Evolutionary conservation across 2,888 invertebrate genomes (phyloP).

Genomic region (Aricia artaxerxes): DNA sequence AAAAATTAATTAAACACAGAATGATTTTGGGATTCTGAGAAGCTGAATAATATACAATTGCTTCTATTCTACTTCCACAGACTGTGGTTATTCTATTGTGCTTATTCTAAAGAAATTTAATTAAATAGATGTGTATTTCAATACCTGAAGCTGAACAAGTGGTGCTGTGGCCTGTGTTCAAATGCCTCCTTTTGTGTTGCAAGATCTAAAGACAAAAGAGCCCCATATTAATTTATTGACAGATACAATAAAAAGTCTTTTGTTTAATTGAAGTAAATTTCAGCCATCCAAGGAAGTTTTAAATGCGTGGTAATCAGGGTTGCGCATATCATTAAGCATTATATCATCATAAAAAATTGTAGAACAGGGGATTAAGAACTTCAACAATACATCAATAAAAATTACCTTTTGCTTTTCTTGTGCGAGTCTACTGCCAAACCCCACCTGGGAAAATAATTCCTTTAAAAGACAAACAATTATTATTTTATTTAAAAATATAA

Average conservation of each 20-base stretch:
- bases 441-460: not conserved
- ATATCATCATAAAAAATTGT: conserved; percentile 62
- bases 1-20: conserved; percentile 35
- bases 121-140: not conserved
- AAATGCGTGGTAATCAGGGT: conserved; percentile 79
- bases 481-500: not conserved
- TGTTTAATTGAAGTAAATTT: conserved; percentile 40
- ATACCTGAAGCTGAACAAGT: not conserved
- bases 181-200: not conserved
- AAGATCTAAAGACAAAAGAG: not conserved
- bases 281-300: conserved; percentile 81
- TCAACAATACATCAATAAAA: conserved; percentile 36
- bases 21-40: conserved; percentile 38
- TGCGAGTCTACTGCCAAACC: not conserved
- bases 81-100: not conserved
- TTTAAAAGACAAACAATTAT: not conserved
- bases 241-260: not conserved
- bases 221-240: not conserved
- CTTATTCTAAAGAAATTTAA: not conserved
- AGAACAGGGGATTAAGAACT: conserved; percentile 19
- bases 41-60: conserved; percentile 5
- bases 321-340: conserved; percentile 77
- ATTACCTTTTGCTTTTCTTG: conserved; percentile 2
- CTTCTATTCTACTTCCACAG: not conserved
- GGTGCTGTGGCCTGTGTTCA: not conserved